phyloP scores from a whole-genome alignment of 2,797 vertebrate genomes.

The Eulemur coronatus region DNA sequence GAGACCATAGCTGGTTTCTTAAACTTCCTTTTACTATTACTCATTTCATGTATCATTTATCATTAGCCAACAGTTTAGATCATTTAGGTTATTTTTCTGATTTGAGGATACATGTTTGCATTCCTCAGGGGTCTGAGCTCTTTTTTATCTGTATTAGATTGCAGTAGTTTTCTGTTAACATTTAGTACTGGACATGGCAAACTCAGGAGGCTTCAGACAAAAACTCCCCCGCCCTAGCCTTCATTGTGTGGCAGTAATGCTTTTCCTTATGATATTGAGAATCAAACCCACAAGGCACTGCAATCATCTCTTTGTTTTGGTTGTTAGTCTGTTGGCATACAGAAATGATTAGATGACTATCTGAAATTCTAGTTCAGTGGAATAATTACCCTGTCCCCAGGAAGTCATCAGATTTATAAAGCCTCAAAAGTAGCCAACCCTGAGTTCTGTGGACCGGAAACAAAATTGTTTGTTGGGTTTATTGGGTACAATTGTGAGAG shows the following conservation, averaged over 20 bases:
- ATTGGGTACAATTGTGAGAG: not conserved
- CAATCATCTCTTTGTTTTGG: not conserved
- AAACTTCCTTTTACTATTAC: not conserved
- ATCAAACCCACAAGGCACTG: not conserved
- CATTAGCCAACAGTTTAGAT: not conserved
- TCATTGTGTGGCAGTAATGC: not conserved
- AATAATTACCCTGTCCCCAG: not conserved
- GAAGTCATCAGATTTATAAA: not conserved
- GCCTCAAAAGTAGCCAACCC: not conserved
- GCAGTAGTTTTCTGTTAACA: not conserved
- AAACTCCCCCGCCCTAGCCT: not conserved
- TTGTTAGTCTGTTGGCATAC: not conserved
- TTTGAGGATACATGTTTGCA: not conserved
- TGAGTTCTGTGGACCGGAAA: not conserved
- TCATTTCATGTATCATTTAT: not conserved
- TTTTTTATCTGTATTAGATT: not conserved
- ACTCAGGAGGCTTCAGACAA: not conserved
- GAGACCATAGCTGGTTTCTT: not conserved
- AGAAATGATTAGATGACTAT: not conserved
- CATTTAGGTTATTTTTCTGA: not conserved
- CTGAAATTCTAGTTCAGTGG: not conserved
- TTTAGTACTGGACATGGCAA: not conserved
- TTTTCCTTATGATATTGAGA: not conserved
- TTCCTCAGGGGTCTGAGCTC: not conserved
- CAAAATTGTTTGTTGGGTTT: not conserved